Evolutionary conservation across 2,797 vertebrate species (phyloP).

Genomic region (Erpetoichthys calabaricus): DNA sequence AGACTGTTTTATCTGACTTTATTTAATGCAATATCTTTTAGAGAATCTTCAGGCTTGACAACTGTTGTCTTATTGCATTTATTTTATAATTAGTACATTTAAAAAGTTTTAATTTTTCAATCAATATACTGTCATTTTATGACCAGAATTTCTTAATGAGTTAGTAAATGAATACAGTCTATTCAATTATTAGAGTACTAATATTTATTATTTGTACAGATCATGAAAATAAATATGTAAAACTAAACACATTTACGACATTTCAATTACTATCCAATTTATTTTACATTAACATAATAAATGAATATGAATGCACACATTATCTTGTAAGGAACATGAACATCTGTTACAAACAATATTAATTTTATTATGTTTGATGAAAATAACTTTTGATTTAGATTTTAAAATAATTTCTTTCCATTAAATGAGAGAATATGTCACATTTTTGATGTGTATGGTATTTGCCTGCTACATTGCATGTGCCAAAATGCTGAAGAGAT

Average conservation of each 20-base stretch:
- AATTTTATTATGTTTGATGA: background rate
- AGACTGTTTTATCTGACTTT: too few species aligned
- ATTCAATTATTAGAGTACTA: background rate
- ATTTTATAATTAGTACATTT: too few species aligned
- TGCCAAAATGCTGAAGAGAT: too few species aligned
- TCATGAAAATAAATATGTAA: background rate
- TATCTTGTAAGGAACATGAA: background rate
- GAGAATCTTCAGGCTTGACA: too few species aligned
- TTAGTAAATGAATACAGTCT: slow-evolving; percentile 1
- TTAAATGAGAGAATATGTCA: background rate
- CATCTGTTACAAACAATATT: slow-evolving; percentile 1
- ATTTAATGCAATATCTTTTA: too few species aligned
- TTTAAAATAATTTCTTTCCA: background rate
- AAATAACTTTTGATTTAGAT: too few species aligned
- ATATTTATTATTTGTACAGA: background rate
- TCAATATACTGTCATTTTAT: too few species aligned
- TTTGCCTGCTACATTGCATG: too few species aligned
- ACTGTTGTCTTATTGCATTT: too few species aligned
- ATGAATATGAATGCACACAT: slow-evolving; percentile 4
- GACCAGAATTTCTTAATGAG: background rate
- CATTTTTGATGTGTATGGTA: too few species aligned
- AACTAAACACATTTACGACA: background rate
- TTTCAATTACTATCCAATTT: slow-evolving; percentile 1
- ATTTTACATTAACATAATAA: background rate
- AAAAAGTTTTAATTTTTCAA: too few species aligned